A percentile compares a stretch with the other conserved stretches of the same genome.
Conservation (phyloP, 30 jellyfish, hydroid and myxozoan genomes). For the Catostylus mosaicus region DNA sequence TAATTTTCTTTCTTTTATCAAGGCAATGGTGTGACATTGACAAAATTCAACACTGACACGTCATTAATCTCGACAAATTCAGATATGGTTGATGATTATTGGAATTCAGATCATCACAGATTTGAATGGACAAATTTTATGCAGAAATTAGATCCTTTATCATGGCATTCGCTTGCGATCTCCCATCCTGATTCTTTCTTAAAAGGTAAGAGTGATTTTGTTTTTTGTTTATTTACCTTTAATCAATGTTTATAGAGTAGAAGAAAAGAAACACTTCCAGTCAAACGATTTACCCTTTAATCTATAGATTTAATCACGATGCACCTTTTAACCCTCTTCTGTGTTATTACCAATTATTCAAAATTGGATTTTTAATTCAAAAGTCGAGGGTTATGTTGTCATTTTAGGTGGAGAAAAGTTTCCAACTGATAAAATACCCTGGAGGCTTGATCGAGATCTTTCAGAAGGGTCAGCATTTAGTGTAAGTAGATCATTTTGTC, state of each 20-base stretch:
- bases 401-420: constrained; percentile 17
- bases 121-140: constrained; percentile 70
- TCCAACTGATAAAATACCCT: constrained; percentile 19
- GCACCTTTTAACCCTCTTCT: too few species aligned
- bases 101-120: constrained; percentile 73
- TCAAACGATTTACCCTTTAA: too few species aligned
- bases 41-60: not conserved
- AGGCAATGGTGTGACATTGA: too few species aligned
- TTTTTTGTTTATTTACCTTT: too few species aligned
- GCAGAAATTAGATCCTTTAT: constrained; percentile 48
- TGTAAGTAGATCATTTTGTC: not conserved
- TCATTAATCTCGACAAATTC: constrained; percentile 8
- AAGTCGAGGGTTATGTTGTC: too few species aligned
- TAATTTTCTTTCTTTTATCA: too few species aligned
- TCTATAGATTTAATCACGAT: too few species aligned
- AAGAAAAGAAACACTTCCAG: too few species aligned
- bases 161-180: constrained; percentile 73
- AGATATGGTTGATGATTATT: constrained; percentile 39
- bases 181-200: constrained; percentile 59
- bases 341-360: too few species aligned
- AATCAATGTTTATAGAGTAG: too few species aligned
- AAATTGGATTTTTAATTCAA: too few species aligned
- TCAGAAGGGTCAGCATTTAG: constrained; percentile 37
- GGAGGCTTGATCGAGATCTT: constrained; percentile 30
- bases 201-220: too few species aligned